Base-by-base conservation (phyloP, 2,797 vertebrate species). In the Selene dorsalis region DNA sequence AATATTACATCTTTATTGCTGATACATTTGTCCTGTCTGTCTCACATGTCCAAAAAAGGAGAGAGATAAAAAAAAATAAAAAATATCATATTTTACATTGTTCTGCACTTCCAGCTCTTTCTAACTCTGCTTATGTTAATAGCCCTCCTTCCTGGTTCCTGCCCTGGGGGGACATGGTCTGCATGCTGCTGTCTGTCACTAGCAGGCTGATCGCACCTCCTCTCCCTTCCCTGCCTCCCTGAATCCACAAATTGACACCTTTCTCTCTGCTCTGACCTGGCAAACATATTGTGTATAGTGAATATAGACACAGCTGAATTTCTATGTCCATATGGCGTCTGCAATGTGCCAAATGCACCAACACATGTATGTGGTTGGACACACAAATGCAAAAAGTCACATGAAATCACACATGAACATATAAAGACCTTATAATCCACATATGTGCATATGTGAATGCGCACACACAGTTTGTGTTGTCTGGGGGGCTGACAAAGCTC, bases 401-500 rank as follows among this genome's bases (percentile, higher is more conserved):
- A 0, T 17, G 22, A 69, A 63, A 62, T 64, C 66, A 77, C 52
- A 64, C 67, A 68, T 24, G 47, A 66, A 79, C 71, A 69, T 63
- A 63, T 58, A 79, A 16, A 64, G 62, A 75, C 52, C 48, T 69
- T 73, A 65, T 84, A 87, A 77, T 84, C 77, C 73, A 73, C 69
- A 84, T 73, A 77, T 81, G 82, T 83, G 81, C 62, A 67, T 75
- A 76, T 85, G 74, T 75, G 80, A 83, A 77, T 50, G 57, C 52
- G 69, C 57, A 67, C 74, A 76, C 76, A 73, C 73, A 82, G 84
- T 81, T 80, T 83, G 79, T 87, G 83, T 82, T 82, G 82, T 90
- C 84, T 92, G 73, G 84, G 89, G 75, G 84, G 80, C 88, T 90
- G 91, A 93, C 90, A 93, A 90, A 91, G 91, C 88, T 90, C 82